These are phyloP conservation scores for Glaucidium brasilianum DNA, from an alignment of 2,113 vertebrate species.

Conservation along the genomic window DNA sequence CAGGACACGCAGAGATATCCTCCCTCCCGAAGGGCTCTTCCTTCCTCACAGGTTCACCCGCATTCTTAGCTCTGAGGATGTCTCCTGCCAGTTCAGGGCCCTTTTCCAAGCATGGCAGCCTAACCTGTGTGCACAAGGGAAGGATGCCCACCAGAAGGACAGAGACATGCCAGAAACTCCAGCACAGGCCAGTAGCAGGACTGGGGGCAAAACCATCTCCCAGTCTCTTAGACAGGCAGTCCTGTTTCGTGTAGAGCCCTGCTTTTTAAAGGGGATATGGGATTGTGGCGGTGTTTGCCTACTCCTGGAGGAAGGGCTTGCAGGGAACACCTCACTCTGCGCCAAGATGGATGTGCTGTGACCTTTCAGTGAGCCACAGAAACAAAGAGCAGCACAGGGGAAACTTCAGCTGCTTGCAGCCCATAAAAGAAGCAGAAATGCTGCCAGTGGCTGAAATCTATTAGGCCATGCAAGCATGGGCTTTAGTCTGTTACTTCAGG, in stretches of 20 bases:
- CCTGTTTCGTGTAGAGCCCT: not conserved
- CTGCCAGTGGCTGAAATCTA: not conserved
- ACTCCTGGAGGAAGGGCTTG: not conserved
- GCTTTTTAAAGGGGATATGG: not conserved
- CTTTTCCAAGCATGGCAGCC: not conserved
- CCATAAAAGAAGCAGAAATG: not conserved
- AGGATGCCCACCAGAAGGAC: not conserved
- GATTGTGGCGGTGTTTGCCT: not conserved
- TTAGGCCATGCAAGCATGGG: not conserved
- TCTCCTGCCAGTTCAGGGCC: not conserved
- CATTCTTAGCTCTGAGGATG: not conserved
- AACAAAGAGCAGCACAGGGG: not conserved
- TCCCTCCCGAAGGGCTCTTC: not conserved
- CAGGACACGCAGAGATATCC: not conserved
- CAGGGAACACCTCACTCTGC: rapidly evolving
- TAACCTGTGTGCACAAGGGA: rapidly evolving
- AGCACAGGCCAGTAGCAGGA: not conserved
- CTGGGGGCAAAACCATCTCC: not conserved
- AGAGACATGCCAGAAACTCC: not conserved
- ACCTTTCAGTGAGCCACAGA: not conserved
- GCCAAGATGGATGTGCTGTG: not conserved
- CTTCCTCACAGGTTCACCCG: not conserved
- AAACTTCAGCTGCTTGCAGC: not conserved
- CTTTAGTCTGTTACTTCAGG: not conserved
- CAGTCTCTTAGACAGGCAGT: rapidly evolving